phyloP scores from a whole-genome alignment of 2,113 vertebrate species.

The Amphiprion percula region DNA sequence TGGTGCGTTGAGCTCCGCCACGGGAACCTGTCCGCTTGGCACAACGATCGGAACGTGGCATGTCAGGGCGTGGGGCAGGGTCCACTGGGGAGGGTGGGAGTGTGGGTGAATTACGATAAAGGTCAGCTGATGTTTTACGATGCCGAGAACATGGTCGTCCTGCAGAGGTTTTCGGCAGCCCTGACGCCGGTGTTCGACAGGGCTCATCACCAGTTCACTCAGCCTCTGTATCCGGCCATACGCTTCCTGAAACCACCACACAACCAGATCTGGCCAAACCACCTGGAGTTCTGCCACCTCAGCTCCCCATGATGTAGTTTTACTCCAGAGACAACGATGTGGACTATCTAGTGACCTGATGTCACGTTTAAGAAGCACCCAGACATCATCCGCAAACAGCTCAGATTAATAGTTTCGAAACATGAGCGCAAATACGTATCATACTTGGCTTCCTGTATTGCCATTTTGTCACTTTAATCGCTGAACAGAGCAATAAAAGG shows the following conservation, averaged over 20 bases:
- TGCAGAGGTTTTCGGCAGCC: conserved; percentile 80
- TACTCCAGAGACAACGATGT: neutral
- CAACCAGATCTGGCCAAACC: conserved; percentile 61
- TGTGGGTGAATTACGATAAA: conserved; percentile 80
- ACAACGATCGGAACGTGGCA: conserved; percentile 76
- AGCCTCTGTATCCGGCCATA: conserved; percentile 79
- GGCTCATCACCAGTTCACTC: conserved; percentile 82
- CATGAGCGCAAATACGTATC: too few relatives aligned
- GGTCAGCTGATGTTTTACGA: conserved; percentile 82
- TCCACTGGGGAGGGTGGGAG: conserved; percentile 65
- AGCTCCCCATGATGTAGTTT: neutral
- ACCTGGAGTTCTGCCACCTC: conserved; percentile 76
- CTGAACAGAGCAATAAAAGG: too few relatives aligned
- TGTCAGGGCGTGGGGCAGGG: conserved; percentile 55
- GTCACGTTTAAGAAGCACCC: too few relatives aligned
- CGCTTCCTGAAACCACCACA: conserved; percentile 75
- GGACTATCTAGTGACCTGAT: neutral
- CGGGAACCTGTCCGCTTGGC: conserved; percentile 75
- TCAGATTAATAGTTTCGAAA: too few relatives aligned
- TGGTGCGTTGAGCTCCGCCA: conserved; percentile 83
- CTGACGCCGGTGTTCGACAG: conserved; percentile 76
- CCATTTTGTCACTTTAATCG: too few relatives aligned
- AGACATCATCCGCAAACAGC: too few relatives aligned
- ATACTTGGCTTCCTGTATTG: too few relatives aligned
- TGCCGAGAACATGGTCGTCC: conserved; percentile 72